phyloP scores from a whole-genome alignment of 2,113 vertebrate genomes.

The Pungitius pungitius region DNA sequence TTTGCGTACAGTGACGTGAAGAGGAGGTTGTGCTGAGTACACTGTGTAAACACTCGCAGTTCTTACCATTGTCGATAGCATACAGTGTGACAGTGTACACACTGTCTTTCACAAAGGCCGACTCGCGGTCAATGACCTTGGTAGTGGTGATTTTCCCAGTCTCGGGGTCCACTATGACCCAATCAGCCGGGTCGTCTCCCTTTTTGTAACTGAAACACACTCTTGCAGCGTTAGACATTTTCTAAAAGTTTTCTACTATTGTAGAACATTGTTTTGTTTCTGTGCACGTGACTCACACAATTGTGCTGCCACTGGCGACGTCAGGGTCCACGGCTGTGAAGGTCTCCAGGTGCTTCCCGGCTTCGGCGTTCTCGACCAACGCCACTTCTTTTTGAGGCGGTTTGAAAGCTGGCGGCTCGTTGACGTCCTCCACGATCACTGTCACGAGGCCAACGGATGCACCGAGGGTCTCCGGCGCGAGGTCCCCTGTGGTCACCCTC shows the following conservation, averaged over 20 bases:
- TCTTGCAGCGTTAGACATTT: not conserved
- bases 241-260: not conserved
- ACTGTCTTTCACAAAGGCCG: conserved; percentile 49
- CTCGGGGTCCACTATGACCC: conserved; percentile 65
- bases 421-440: conserved; percentile 70
- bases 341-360: conserved; percentile 44
- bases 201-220: conserved; percentile 59
- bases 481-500: conserved; percentile 27
- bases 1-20: not conserved
- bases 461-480: accelerated
- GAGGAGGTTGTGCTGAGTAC: not conserved
- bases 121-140: conserved; percentile 75
- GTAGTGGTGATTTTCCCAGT: conserved; percentile 68
- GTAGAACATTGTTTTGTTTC: not conserved
- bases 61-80: conserved; percentile 75
- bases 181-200: conserved; percentile 68
- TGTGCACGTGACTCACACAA: conserved; percentile 56
- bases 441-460: conserved; percentile 6
- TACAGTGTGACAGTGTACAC: conserved; percentile 62
- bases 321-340: conserved; percentile 68
- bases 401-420: conserved; percentile 70
- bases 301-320: not conserved
- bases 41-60: not conserved
- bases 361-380: conserved; percentile 48
- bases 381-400: not conserved